Base-by-base conservation (phyloP, 2,797 vertebrate genomes). In the Diplodus sargus region DNA sequence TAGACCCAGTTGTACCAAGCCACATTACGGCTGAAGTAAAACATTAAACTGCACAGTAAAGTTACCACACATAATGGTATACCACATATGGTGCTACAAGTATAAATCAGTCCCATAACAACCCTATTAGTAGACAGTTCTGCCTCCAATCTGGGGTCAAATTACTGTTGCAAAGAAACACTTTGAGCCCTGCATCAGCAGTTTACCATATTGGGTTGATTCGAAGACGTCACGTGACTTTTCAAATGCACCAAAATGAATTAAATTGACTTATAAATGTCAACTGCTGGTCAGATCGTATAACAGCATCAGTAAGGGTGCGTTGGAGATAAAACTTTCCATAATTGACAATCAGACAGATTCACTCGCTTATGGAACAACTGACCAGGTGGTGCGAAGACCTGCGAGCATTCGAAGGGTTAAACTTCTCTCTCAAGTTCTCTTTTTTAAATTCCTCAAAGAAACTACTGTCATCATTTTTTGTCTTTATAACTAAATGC, bases 91-190 rank as follows among this genome's bases (percentile, higher is more conserved):
- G 13, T 54, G 47, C 63, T 61, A 20, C n/a, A 25, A 73, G 52
- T 70, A 79, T 79, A 79, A 83, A 75, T 85, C 73, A 70, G n/a
- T 20, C 28, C 15, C 57, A 25, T 63, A 56, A 61, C 58, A 59
- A 30, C 48, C 52, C 22, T 51, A 53, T 52, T 62, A 18, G 18
- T 8, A 62, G 56, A 74, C 69, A 65, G 52, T 6, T 60, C 30
- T 54, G 56, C 17, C 53, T 52, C 47, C n/a, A 5, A 14, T 48
- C 20, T 45, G 42, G 52, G 34, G 22, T 53, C 28, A 15, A 73
- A 59, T 53, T 70, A 11, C 28, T 53, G n/a, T 53, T 47, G 16
- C 43, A 59, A 28, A 30, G 22, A 56, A 53, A 25, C 4, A 57
- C 23, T 54, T 49, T 51, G 18, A 63, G 59, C 20, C 25, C 43